These are phyloP conservation scores for Odiellus spinosus DNA, from an alignment of 2,888 invertebrate species.

Conservation along the genomic window DNA sequence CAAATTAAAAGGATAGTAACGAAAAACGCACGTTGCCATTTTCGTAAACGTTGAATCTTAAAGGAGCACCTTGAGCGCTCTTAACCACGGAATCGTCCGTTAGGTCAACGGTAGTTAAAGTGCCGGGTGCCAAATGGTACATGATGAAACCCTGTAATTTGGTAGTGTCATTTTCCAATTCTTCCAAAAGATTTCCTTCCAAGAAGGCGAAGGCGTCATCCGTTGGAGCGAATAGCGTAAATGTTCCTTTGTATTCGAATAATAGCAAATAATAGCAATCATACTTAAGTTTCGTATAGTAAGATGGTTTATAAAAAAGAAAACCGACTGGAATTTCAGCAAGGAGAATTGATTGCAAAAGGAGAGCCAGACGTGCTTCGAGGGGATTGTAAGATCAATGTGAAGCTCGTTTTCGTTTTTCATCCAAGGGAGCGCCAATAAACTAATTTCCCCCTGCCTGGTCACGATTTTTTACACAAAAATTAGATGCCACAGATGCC, in stretches of 20 bases:
- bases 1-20: too few relatives aligned
- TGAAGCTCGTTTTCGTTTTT: too few relatives aligned
- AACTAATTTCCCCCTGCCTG: too few relatives aligned
- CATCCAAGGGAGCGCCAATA: too few relatives aligned
- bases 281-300: too few relatives aligned
- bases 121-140: constrained; percentile 14
- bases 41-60: constrained; percentile 15
- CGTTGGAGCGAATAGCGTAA: constrained; percentile 16
- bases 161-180: constrained; percentile 10
- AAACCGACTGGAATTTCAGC: too few relatives aligned
- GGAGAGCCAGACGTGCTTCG: too few relatives aligned
- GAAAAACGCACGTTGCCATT: background rate
- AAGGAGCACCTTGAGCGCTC: constrained; percentile 9
- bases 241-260: constrained; percentile 7
- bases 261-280: background rate
- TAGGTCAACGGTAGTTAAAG: constrained; percentile 7
- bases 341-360: too few relatives aligned
- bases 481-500: too few relatives aligned
- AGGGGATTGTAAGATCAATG: too few relatives aligned
- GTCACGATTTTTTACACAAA: too few relatives aligned
- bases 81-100: constrained; percentile 10
- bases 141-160: constrained; percentile 13
- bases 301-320: too few relatives aligned
- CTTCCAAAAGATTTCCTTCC: constrained; percentile 12
- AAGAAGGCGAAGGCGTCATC: constrained; percentile 16